Evolutionary conservation across 2,113 vertebrate species (phyloP).

Genomic region (Chionomys nivalis): DNA sequence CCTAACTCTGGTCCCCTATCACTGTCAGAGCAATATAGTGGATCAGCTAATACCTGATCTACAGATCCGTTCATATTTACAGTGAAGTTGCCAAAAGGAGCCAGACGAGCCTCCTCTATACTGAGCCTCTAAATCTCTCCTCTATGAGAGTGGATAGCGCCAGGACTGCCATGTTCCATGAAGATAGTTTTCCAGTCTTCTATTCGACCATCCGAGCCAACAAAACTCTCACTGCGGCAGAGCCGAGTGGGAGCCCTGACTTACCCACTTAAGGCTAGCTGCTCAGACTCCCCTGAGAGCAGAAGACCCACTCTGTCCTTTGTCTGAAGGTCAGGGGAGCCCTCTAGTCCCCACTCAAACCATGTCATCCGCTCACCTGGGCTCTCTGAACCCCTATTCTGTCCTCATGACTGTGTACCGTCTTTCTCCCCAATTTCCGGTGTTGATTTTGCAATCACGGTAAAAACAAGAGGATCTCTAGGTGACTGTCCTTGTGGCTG

Average conservation of each 20-base stretch:
- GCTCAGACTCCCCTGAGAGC: conserved; percentile 71
- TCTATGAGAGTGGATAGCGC: conserved; percentile 57
- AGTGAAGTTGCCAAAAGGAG: neutral
- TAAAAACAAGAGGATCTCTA: conserved; percentile 5
- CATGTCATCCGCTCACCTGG: neutral
- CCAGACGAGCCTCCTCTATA: neutral
- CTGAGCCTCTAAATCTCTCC: neutral
- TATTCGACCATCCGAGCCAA: conserved; percentile 75
- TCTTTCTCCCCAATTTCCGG: neutral
- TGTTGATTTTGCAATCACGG: neutral
- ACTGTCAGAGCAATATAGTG: neutral
- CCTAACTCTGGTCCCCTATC: neutral
- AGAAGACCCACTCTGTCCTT: conserved; percentile 76
- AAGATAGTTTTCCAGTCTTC: conserved; percentile 80
- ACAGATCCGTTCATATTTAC: neutral
- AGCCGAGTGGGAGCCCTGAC: conserved; percentile 73
- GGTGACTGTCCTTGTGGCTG: neutral
- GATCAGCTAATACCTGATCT: neutral
- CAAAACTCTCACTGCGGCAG: conserved; percentile 66
- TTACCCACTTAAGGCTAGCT: conserved; percentile 67
- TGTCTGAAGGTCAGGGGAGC: conserved; percentile 79
- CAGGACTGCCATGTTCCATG: conserved; percentile 70
- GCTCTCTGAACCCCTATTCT: neutral
- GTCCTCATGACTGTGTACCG: neutral
- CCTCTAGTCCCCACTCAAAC: neutral